Base-by-base conservation (phyloP, 2,888 invertebrate genomes). In the Cacoxenus indagator region DNA sequence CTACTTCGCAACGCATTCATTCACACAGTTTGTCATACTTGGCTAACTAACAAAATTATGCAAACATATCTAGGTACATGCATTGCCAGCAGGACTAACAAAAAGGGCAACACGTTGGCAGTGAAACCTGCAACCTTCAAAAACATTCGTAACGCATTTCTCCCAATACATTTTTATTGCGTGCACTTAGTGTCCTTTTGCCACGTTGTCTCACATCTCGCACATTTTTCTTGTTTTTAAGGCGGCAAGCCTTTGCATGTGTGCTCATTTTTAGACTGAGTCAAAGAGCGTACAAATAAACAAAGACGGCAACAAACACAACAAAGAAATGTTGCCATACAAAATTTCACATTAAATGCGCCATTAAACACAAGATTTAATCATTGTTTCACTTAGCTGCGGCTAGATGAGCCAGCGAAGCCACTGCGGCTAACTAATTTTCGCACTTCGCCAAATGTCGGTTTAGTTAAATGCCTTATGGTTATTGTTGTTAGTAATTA, bases 401-500 rank as follows among this genome's bases (percentile, higher is more conserved):
- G n/a, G 19, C 24, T 55, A n/a, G 27, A 9, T 14, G 26, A 26
- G 26, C n/a, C 1, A n/a, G n/a, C n/a, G n/a, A n/a, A n/a, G n/a
- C 2, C 8, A 2, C 37, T 2, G 1, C 37, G 37, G 9, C 14
- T 55, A 27, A 27, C 55, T 55, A 61, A 61, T 43, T 61, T 37
- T 61, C 37, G 43, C 51, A 24, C 67, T 61, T 64, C 61, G 65
- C 68, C 69, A 61, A 64, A 51, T 61, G 62, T 27, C 68, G 59
- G 24, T 48, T 57, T 64, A 68, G 71, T 81, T 83, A 83, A 76
- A 73, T 71, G 72, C 64, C 69, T 64, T 59, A 45, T 14, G 17
- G 51, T 6, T 68, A 45, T 14, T 51, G 51, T 6, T 68, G 81
- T 67, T 72, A 78, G 76, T 81, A 84, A 81, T 81, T 81, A 81